Evolutionary conservation across 2,113 vertebrate species (phyloP).

Genomic region (Acrocephalus kingi): DNA sequence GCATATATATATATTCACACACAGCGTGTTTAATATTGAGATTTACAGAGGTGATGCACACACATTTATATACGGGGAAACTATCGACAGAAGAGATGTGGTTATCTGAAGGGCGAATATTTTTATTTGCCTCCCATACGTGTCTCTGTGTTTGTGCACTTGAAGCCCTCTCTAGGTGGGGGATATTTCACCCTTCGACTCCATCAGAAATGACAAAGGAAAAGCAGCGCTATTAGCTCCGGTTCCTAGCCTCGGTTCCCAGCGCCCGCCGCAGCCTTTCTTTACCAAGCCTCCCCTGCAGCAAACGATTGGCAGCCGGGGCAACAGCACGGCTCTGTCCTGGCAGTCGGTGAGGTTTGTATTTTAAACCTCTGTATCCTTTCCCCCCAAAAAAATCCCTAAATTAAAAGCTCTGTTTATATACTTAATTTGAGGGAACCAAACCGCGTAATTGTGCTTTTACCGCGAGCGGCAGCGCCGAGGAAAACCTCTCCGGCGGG

Average conservation of each 20-base stretch:
- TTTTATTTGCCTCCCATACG: not conserved
- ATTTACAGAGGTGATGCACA: not conserved
- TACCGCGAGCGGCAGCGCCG: not conserved
- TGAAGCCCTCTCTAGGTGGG: not conserved
- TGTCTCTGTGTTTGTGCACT: not conserved
- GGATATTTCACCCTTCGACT: not conserved
- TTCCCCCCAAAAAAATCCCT: not conserved
- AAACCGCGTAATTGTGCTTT: not conserved
- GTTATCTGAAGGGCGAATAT: not conserved
- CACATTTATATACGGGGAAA: not conserved
- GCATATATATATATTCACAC: not conserved
- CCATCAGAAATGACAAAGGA: not conserved
- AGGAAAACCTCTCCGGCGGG: not conserved
- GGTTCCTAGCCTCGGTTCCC: not conserved
- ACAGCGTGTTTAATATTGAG: not conserved
- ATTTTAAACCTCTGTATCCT: not conserved
- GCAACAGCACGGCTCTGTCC: not conserved
- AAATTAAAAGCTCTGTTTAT: not conserved
- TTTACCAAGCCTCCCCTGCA: not conserved
- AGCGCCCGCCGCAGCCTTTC: not conserved
- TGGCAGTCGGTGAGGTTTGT: not conserved
- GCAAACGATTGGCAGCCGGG: not conserved
- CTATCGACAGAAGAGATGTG: not conserved
- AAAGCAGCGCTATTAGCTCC: not conserved
- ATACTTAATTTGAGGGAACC: not conserved